phyloP scores from a whole-genome alignment of 92 coral and sea anemone species.

The Phymanthus crucifer region DNA sequence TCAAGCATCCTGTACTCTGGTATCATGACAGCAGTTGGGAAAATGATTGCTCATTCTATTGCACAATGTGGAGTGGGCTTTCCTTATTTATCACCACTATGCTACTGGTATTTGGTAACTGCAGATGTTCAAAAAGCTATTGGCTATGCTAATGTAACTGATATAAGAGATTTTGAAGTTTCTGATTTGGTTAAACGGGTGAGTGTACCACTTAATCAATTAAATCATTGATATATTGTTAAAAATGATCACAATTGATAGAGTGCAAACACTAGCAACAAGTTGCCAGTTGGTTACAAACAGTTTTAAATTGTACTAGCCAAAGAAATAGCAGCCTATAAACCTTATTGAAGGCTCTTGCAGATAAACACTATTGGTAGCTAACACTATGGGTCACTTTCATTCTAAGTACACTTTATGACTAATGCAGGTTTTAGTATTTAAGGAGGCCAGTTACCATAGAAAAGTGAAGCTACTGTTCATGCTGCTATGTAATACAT shows the following conservation, averaged over 20 bases:
- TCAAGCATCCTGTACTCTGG: no score
- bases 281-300: no score
- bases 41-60: slow-evolving; percentile 72
- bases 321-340: background rate
- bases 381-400: background rate
- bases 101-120: slow-evolving; percentile 57
- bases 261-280: background rate
- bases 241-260: background rate
- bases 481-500: no score
- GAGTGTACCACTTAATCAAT: background rate
- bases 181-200: slow-evolving; percentile 39
- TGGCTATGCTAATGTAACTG: slow-evolving; percentile 39
- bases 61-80: slow-evolving; percentile 70
- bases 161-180: slow-evolving; percentile 47
- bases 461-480: no score
- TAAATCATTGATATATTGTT: background rate
- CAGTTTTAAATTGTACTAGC: no score
- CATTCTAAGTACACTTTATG: background rate
- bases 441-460: no score
- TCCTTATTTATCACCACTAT: slow-evolving; percentile 47
- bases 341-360: no score
- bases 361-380: no score
- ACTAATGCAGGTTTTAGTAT: background rate
- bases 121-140: slow-evolving; percentile 54
- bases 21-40: slow-evolving; percentile 54